Conservation (phyloP, 2,888 invertebrate species). For the Drosophila robusta region DNA sequence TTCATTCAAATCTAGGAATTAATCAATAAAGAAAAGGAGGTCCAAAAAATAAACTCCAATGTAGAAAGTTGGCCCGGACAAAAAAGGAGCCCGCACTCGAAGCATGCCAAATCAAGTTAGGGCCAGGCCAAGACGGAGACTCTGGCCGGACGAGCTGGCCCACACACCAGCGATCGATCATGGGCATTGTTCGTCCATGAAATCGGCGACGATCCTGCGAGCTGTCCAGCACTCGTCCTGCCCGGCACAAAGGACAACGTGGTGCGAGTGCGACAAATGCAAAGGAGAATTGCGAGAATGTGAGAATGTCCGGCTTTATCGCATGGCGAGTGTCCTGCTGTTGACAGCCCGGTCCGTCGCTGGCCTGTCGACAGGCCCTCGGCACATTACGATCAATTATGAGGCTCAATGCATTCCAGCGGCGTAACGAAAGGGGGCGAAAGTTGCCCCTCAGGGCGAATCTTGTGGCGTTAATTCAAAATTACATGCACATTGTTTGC, state of each 20-base stretch:
- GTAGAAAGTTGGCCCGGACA: constrained; percentile 16
- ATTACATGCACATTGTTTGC: constrained; percentile 76
- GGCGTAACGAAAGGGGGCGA: constrained; percentile 78
- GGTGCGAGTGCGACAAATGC: no score
- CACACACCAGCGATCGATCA: constrained; percentile 67
- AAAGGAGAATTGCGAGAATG: constrained; percentile 50
- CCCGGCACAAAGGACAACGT: no score
- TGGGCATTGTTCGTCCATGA: constrained; percentile 57
- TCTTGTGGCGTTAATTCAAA: constrained; percentile 76
- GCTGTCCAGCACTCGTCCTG: no score
- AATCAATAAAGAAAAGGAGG: constrained; percentile 57
- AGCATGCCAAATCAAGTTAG: constrained; percentile 58
- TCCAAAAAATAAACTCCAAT: background rate
- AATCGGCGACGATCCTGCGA: constrained; percentile 24
- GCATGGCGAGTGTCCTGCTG: constrained; percentile 59
- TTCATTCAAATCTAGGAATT: constrained; percentile 75
- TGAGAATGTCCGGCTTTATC: constrained; percentile 51
- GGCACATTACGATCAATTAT: constrained; percentile 84
- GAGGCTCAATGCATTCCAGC: constrained; percentile 80
- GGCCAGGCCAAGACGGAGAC: constrained; percentile 1
- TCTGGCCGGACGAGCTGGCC: constrained; percentile 13
- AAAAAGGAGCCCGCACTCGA: constrained; percentile 27
- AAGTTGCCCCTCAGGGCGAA: constrained; percentile 41
- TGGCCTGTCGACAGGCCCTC: constrained; percentile 63
- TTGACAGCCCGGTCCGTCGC: constrained; percentile 50